Conservation (phyloP, 2,888 invertebrate species). For the Diadegma fenestrale region DNA sequence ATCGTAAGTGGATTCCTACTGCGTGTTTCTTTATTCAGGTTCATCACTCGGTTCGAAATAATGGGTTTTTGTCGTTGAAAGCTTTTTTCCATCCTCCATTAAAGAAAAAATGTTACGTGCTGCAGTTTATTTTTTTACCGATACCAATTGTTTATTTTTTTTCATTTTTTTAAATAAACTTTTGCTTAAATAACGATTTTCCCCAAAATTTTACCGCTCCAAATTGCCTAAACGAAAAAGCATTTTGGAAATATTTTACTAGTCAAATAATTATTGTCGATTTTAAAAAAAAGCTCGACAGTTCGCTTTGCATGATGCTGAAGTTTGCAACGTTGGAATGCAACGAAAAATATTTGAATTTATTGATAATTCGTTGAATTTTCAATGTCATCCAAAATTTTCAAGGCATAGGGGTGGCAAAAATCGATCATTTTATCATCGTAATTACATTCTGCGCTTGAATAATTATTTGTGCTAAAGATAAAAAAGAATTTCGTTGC, state of each 20-base stretch:
- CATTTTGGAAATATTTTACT: neutral
- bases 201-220: neutral
- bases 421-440: no score
- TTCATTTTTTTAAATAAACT: neutral
- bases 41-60: conserved; percentile 17
- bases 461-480: no score
- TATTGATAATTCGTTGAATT: no score
- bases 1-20: neutral
- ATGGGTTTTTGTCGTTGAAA: conserved; percentile 44
- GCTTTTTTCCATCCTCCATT: conserved; percentile 12
- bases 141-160: neutral
- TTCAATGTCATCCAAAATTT: no score
- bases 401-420: no score
- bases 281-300: neutral
- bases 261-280: neutral
- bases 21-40: conserved; percentile 10
- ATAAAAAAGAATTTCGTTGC: no score
- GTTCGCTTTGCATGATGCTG: no score
- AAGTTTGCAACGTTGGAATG: no score
- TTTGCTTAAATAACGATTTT: neutral
- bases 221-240: neutral
- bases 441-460: no score
- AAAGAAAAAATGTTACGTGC: neutral
- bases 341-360: no score
- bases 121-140: neutral